Conservation (phyloP, 1,140 invertebrate genomes). For the Trigoniulus corallinus region DNA sequence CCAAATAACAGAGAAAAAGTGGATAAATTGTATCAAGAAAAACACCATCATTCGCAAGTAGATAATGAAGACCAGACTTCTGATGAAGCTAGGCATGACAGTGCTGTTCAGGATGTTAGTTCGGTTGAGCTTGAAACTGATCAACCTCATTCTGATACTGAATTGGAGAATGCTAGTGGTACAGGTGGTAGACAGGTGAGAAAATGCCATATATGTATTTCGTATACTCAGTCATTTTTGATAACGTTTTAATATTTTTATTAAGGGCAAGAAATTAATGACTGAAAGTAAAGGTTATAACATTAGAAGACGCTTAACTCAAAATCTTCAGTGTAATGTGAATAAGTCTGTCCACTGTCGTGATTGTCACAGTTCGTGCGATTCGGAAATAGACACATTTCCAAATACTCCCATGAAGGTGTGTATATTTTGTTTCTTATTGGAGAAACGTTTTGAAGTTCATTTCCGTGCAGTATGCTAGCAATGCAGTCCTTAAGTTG, state of each 20-base stretch:
- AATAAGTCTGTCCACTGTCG: slow-evolving; percentile 19
- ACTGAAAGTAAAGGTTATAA: not conserved
- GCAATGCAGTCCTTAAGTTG: no score
- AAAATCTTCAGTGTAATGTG: not conserved
- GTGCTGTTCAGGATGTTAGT: slow-evolving; percentile 10
- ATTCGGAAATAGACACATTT: slow-evolving; percentile 19
- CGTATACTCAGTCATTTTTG: slow-evolving; percentile 10
- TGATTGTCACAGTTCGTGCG: slow-evolving; percentile 20
- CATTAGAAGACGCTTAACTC: not conserved
- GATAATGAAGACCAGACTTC: not conserved
- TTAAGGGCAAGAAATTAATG: slow-evolving; percentile 21
- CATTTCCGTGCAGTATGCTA: no score
- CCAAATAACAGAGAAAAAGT: no score
- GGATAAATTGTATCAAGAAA: no score
- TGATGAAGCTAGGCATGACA: slow-evolving; percentile 3
- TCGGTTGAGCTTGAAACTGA: slow-evolving; percentile 13
- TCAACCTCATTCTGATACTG: slow-evolving; percentile 7
- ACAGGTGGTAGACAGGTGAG: not conserved
- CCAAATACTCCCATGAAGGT: slow-evolving; percentile 12
- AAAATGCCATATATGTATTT: not conserved
- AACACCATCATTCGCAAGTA: not conserved
- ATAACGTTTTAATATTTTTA: slow-evolving; percentile 8
- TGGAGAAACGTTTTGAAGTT: no score
- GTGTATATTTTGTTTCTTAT: no score
- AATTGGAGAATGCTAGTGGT: not conserved